These are phyloP conservation scores for Gavialis gangeticus DNA, from an alignment of 2,113 vertebrate species.

Conservation along the genomic window DNA sequence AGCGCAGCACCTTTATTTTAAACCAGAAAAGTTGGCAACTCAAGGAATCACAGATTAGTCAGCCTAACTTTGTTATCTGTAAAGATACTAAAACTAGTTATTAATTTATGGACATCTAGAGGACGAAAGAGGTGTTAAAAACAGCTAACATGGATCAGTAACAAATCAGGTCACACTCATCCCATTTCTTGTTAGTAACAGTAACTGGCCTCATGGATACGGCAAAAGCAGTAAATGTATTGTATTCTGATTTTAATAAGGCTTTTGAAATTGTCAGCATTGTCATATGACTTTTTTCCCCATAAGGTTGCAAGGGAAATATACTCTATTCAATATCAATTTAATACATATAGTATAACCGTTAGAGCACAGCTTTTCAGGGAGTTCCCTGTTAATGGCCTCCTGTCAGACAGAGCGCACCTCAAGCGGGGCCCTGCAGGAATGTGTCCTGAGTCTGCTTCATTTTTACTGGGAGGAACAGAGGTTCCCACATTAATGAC, in stretches of 20 bases:
- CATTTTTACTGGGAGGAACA: too few relatives aligned
- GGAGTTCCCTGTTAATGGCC: too few relatives aligned
- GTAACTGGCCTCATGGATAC: background rate
- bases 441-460: too few relatives aligned
- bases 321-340: background rate
- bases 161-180: background rate
- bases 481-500: too few relatives aligned
- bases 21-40: too few relatives aligned
- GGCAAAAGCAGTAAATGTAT: background rate
- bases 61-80: background rate
- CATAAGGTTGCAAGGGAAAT: background rate
- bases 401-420: too few relatives aligned
- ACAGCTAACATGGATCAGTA: background rate
- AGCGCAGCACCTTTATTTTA: too few relatives aligned
- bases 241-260: background rate
- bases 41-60: background rate
- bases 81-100: background rate
- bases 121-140: background rate
- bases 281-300: too few relatives aligned
- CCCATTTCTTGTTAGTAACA: background rate
- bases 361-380: background rate
- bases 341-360: background rate
- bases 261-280: background rate
- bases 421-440: too few relatives aligned
- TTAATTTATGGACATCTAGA: background rate